phyloP scores from a whole-genome alignment of 2,888 invertebrate genomes.

The Zaprionus bogoriensis region DNA sequence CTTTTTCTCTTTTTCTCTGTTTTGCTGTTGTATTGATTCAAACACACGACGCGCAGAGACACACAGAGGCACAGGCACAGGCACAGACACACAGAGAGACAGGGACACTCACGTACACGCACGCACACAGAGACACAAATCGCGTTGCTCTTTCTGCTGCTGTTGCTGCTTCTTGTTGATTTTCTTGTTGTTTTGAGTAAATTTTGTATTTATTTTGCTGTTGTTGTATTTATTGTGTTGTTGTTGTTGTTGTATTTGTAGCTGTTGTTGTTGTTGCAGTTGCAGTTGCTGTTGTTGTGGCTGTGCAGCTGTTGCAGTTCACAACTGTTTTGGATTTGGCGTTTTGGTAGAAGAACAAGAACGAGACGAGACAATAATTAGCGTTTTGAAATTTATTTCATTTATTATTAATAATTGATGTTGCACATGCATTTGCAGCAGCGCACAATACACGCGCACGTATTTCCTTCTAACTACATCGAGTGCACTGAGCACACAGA shows the following conservation, averaged over 20 bases:
- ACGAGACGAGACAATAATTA: slow-evolving; percentile 17
- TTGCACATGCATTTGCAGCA: too few relatives aligned
- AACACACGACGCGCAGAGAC: slow-evolving; percentile 35
- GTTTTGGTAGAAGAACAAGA: slow-evolving; percentile 23
- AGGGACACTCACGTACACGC: slow-evolving; percentile 1
- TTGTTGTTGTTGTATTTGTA: slow-evolving; percentile 1
- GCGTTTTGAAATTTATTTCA: not conserved
- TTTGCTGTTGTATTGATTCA: slow-evolving; percentile 33
- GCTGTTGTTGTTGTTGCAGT: slow-evolving; percentile 8
- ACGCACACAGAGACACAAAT: slow-evolving; percentile 15
- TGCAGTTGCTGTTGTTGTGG: slow-evolving; percentile 25
- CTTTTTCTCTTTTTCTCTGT: slow-evolving; percentile 2
- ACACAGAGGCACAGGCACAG: slow-evolving; percentile 14
- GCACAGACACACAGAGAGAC: not conserved
- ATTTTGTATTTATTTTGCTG: slow-evolving; percentile 12
- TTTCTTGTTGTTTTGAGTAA: slow-evolving; percentile 38
- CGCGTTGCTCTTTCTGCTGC: slow-evolving; percentile 32
- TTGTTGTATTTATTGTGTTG: slow-evolving; percentile 3
- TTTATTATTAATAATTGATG: slow-evolving; percentile 12
- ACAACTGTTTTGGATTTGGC: slow-evolving; percentile 38
- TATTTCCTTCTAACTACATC: slow-evolving; percentile 31
- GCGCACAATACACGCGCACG: too few relatives aligned
- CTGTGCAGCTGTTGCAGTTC: slow-evolving; percentile 57
- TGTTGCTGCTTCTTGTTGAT: not conserved
- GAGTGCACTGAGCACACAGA: slow-evolving; percentile 42